Base-by-base conservation (phyloP, 2,797 vertebrate species). In the Mormyrus proboscirostris region DNA sequence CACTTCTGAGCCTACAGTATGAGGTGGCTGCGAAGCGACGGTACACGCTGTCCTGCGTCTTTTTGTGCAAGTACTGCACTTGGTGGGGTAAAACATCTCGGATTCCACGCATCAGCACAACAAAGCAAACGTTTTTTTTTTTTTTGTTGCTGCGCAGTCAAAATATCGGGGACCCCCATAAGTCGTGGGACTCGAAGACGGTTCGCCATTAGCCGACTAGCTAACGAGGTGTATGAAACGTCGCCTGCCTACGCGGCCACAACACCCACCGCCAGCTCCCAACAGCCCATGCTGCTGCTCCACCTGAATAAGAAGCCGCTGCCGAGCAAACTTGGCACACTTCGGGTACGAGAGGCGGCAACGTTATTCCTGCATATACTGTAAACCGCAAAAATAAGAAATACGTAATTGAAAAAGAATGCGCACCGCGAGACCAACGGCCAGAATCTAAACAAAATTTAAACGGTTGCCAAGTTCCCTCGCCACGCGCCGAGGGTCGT, bases 41-140 rank as follows among this genome's bases (percentile, higher is more conserved):
- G 88, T 91, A 90, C 92, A 41, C 85, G 86, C 47, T 47, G 89
- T 65, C 79, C 86, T 88, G 47, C 29, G 91, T 88, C 92, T 93
- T 89, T 73, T 88, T 65, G 51, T 84, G 88, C 41, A 92, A 90
- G 29, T 91, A 25, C 88, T 73, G 49, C 47, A 53, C 25, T 65
- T 65, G 59, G 14, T 7, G 33, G 12, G 33, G 33, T 73, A 73
- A 33, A 38, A 14, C 29, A 73, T 73, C 29, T 73, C 12, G 2
- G 65, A 12, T 73, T 73, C 29, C 65, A 33, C 65, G 3, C 12
- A 14, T 73, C 69, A 16, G 69, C 33, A 41, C 69, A 38, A 76
- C 69, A 76, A 73, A 38, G 9, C 12, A 16, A 16, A 33, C 69
- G 33, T 65, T 12, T 29, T 69, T 22, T 25, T n/a, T n/a, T n/a